A percentile compares a stretch with the other conserved stretches of the same genome.
These are phyloP conservation scores for Huso huso DNA, from an alignment of 2,797 vertebrate genomes.

Conservation along the genomic window DNA sequence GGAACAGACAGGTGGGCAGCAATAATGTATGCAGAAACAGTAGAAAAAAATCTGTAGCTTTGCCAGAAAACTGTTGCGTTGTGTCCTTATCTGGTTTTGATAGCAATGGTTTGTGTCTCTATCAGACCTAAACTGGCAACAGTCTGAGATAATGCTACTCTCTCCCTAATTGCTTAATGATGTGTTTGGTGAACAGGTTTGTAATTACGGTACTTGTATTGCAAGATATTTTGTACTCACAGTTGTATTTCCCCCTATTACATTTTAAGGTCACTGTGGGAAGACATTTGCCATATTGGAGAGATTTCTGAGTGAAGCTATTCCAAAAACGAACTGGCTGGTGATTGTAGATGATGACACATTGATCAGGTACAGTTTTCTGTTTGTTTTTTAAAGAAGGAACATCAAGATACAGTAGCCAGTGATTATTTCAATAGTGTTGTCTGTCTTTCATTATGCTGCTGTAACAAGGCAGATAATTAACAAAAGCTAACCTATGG, in stretches of 20 bases:
- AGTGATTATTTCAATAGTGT: not conserved
- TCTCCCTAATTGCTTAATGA: not conserved
- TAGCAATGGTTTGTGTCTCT: constrained; percentile 9
- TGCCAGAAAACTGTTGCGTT: too few relatives aligned
- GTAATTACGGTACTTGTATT: not conserved
- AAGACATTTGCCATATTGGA: constrained; percentile 95
- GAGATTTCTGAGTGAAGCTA: constrained; percentile 69
- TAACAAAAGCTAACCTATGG: too few relatives aligned
- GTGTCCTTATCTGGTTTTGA: too few relatives aligned
- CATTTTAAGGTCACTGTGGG: constrained; percentile 82
- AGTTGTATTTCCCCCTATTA: constrained; percentile 19
- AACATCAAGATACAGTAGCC: not conserved
- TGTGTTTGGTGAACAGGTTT: not conserved
- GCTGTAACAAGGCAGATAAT: not conserved
- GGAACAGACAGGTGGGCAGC: too few relatives aligned
- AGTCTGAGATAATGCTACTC: not conserved
- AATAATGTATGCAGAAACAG: too few relatives aligned
- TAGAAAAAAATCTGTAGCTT: too few relatives aligned
- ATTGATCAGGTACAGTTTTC: constrained; percentile 76
- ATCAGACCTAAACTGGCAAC: not conserved
- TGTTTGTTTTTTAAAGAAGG: not conserved
- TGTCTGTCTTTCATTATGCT: not conserved
- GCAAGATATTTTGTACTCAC: not conserved
- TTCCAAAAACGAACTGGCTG: constrained; percentile 72
- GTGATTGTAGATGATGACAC: constrained; percentile 92